Conservation (phyloP, 1,140 invertebrate species). For the Polypedilum vanderplanki region DNA sequence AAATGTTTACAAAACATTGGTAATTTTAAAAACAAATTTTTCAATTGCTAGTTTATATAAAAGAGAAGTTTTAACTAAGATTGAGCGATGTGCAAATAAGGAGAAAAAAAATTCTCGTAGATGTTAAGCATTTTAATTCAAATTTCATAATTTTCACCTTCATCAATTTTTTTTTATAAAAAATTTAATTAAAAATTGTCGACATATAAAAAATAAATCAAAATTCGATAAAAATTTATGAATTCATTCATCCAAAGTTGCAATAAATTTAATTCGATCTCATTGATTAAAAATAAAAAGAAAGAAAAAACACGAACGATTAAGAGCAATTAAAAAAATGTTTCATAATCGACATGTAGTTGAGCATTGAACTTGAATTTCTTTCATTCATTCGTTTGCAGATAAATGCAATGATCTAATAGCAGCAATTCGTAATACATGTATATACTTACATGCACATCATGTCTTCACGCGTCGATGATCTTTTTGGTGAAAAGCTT, state of each 20-base stretch:
- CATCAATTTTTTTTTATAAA: no score
- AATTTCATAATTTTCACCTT: no score
- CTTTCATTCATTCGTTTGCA: background rate
- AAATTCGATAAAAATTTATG: background rate
- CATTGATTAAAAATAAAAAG: background rate
- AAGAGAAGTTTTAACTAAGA: no score
- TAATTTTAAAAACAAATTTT: no score
- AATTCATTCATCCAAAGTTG: background rate
- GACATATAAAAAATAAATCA: no score
- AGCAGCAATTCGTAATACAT: background rate
- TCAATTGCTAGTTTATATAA: no score
- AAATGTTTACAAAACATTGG: no score
- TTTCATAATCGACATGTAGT: background rate
- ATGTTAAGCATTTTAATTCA: no score
- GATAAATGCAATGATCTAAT: constrained; percentile 14
- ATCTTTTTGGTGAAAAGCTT: background rate
- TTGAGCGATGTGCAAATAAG: no score
- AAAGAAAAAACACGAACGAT: no score
- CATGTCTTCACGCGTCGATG: background rate
- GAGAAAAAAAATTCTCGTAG: no score
- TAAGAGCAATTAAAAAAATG: background rate
- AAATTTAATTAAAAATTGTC: no score
- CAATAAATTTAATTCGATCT: background rate
- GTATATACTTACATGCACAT: background rate
- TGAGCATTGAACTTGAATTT: constrained; percentile 23